Conservation (phyloP, 2,797 vertebrate genomes). For the Ptychobarbus kaznakovi region DNA sequence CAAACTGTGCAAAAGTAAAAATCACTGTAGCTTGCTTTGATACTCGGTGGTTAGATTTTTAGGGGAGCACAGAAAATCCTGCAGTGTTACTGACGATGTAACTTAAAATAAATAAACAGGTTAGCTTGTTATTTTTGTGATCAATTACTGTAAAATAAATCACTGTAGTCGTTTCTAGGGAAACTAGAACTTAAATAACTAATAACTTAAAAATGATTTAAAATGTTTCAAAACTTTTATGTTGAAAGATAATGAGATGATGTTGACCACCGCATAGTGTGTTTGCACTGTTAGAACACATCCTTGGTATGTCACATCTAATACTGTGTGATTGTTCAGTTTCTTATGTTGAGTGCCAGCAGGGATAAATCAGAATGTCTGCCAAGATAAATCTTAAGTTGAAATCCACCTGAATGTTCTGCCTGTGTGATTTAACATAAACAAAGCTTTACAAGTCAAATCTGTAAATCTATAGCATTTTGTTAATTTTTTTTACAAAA, state of each 20-base stretch:
- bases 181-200: too few species aligned
- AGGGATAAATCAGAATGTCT: conserved; percentile 32
- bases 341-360: conserved; percentile 36
- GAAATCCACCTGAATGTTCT: conserved; percentile 4
- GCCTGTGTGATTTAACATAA: conserved; percentile 13
- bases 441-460: conserved; percentile 6
- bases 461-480: neutral
- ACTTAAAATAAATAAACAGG: conserved; percentile 10
- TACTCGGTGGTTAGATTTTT: conserved; percentile 4
- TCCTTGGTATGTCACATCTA: conserved; percentile 20
- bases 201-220: neutral
- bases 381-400: conserved; percentile 33
- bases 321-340: conserved; percentile 16
- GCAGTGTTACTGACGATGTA: conserved; percentile 26
- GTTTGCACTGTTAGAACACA: conserved; percentile 20
- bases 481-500: neutral
- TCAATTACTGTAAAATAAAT: conserved; percentile 34
- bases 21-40: conserved; percentile 20
- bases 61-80: conserved; percentile 5
- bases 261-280: conserved; percentile 20
- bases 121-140: conserved; percentile 34
- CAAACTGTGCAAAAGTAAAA: conserved; percentile 34
- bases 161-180: conserved; percentile 11
- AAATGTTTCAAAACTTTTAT: conserved; percentile 28
- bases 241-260: conserved; percentile 27